Evolutionary conservation across 2,888 invertebrate genomes (phyloP), one percentile per base, ranked within the genome.

Genomic region (Drosophila fulvimacula): DNA sequence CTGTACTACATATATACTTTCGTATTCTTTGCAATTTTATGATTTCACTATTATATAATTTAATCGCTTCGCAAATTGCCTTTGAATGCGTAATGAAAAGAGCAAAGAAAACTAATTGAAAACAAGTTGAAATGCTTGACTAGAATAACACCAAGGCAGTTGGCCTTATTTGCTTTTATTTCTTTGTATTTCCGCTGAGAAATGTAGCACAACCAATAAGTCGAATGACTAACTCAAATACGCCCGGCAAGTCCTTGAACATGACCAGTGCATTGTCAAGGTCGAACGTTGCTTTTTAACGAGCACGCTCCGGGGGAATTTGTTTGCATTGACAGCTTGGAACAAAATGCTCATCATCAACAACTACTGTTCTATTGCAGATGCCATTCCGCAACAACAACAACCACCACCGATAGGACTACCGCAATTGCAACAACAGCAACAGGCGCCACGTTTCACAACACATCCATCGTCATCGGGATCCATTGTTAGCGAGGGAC

Each of bases 381-480:
- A 81, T 75, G 67, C 49, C 64, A 21, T 42, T 13, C 44, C 78
- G 46, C 76, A 80, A 11, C 58, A 38, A 6, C 55, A 24, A 34
- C 57, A 59, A 7, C 42, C 9, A 34, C 34, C 19, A 51, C 19
- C 49, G 49, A 32, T 34, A 51, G 49, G 49, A 51, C 49, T 34
- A 51, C 34, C 49, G 38, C 49, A 49, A 32, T 48, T 32, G 36
- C 73, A 69, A 17, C 92, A 92, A 73, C 78, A 92, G 73, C 78
- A 91, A 64, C 97, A 97, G 93, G 96, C 97, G 69, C 98, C 98
- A 58, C 94, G 97, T 82, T 97, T 98, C 93, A 96, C 96, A 88
- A 96, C 96, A 88, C 96, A 96, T 91, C 97, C 97, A 42, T 96
- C 97, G 52, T 95, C 96, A 70, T 96, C 96, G 68, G 96, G 96